phyloP scores from a whole-genome alignment of 2,888 invertebrate genomes.

The Adineta ricciae region DNA sequence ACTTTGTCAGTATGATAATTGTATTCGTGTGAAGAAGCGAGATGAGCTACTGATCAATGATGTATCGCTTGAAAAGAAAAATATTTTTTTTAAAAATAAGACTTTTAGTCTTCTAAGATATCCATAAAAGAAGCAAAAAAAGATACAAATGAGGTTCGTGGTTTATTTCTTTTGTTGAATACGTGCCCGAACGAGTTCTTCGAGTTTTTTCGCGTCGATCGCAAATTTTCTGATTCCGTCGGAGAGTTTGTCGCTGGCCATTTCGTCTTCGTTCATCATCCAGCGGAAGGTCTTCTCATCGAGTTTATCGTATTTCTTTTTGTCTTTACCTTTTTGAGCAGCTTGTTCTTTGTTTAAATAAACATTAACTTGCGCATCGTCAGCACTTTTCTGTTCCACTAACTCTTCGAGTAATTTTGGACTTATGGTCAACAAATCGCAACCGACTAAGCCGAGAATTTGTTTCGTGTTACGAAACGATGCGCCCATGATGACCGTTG shows the following conservation, averaged over 20 bases:
- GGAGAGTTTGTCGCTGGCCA: constrained; percentile 90
- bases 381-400: background rate
- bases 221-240: constrained; percentile 97
- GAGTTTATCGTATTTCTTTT: constrained; percentile 51
- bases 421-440: constrained; percentile 86
- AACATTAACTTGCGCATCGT: background rate
- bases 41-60: too few species aligned
- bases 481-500: constrained; percentile 97
- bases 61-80: too few species aligned
- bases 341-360: constrained; percentile 25
- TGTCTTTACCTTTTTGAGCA: constrained; percentile 57
- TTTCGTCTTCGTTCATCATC: constrained; percentile 90
- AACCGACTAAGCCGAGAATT: constrained; percentile 82
- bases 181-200: constrained; percentile 26
- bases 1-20: too few species aligned
- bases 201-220: constrained; percentile 68
- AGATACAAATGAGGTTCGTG: background rate
- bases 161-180: background rate
- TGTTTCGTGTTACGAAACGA: constrained; percentile 91
- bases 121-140: too few species aligned
- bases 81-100: too few species aligned
- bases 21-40: too few species aligned
- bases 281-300: constrained; percentile 81
- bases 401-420: constrained; percentile 59
- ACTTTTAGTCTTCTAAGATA: too few species aligned